A percentile compares a stretch with the other conserved stretches of the same genome.
Conservation (phyloP, 2,797 vertebrate species). For the Myotis vivesi region DNA sequence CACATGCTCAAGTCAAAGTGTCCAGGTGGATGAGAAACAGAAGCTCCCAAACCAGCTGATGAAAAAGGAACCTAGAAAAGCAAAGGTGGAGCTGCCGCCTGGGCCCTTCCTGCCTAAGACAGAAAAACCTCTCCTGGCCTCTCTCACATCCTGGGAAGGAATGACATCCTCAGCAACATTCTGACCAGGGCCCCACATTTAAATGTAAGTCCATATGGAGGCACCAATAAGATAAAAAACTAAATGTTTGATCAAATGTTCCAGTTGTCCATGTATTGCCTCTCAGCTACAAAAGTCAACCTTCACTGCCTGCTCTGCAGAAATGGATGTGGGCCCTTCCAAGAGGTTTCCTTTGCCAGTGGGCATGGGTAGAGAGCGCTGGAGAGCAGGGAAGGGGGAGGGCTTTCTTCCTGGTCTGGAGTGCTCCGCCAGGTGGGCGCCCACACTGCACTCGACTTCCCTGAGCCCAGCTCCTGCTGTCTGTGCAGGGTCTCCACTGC, state of each 20-base stretch:
- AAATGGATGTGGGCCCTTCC: neutral
- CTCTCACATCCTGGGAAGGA: neutral
- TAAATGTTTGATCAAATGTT: neutral
- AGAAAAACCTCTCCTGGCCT: neutral
- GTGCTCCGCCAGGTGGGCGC: neutral
- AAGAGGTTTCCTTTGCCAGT: neutral
- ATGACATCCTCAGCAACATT: neutral
- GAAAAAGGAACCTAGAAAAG: neutral
- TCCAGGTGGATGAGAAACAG: neutral
- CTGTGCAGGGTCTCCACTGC: neutral
- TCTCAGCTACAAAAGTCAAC: constrained; percentile 26
- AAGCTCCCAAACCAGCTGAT: neutral
- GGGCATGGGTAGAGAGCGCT: neutral
- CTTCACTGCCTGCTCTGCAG: constrained; percentile 24
- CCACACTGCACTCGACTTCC: neutral
- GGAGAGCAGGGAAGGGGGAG: neutral
- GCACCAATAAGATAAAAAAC: neutral
- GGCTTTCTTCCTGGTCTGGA: neutral
- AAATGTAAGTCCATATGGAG: neutral
- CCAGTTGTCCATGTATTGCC: neutral
- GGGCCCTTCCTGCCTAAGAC: neutral
- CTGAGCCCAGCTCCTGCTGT: neutral
- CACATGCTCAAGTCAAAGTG: neutral
- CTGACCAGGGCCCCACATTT: neutral
- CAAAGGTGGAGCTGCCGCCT: neutral